Base-by-base conservation (phyloP, 2,888 invertebrate species). In the Spisula solida region DNA sequence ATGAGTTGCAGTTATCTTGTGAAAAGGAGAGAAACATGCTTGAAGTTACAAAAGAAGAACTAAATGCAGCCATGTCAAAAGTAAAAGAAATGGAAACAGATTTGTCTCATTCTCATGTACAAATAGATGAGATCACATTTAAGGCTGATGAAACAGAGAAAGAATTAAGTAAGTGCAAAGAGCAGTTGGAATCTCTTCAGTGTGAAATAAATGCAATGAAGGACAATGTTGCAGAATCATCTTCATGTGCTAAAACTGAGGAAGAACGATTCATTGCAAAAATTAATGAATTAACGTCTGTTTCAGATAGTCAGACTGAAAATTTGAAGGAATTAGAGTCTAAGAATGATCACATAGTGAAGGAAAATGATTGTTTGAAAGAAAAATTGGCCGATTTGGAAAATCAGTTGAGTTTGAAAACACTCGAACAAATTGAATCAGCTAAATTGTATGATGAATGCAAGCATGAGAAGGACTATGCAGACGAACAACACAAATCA, bases 311-410 rank as follows among this genome's bases (percentile, higher is more conserved):
- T 5, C 86, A 89, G 18, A 31, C 81, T 31, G 82, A 70, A 82
- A 85, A 78, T 20, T 48, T 88, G n/a, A 47, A 80, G 47, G 83
- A 90, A n/a, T 29, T 88, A 12, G 85, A 90, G 70, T 87, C 47
- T 55, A 88, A 87, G 82, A 41, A 91, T 41, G 84, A 48, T 75
- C 87, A 87, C 18, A 66, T n/a, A 75, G 18, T 75, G 75, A 31
- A 12, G n/a, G 75, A 75, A 34, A 31, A 5, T 75, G 75, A 75
- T 31, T 16, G 34, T 25, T 48, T 79, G 78, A 82, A 82, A 41
- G 70, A 60, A 16, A 81, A 80, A 34, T 25, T 91, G 0, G 78
- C 85, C 41, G 47, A 51, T 29, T 51, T 89, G 16, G 90, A 90
- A 84, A 66, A 82, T 25, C 90, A 93, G 25, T 18, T 89, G 20